A percentile compares a stretch with the other conserved stretches of the same genome.
phyloP scores from a whole-genome alignment of 2,888 invertebrate species.

The Cyclophora albipunctata region DNA sequence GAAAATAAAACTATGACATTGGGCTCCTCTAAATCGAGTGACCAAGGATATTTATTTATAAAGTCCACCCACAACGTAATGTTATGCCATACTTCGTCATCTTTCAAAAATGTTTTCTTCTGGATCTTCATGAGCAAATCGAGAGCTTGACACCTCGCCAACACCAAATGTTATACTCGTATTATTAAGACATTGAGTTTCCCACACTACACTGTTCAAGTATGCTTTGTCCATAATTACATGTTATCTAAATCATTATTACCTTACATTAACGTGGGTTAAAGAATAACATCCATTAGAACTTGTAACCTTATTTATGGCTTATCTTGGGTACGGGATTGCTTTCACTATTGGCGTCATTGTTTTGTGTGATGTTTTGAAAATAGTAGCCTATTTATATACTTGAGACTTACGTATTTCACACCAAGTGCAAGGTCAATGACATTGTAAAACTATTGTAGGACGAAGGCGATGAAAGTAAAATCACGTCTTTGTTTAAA shows the following conservation, averaged over 20 bases:
- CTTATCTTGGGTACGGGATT: constrained; percentile 5
- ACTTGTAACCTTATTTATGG: constrained; percentile 8
- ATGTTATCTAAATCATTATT: constrained; percentile 16
- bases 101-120: constrained; percentile 55
- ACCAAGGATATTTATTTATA: constrained; percentile 63
- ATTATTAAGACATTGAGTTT: constrained; percentile 6
- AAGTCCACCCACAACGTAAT: constrained; percentile 47
- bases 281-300: constrained; percentile 8
- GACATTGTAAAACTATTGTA: constrained; percentile 6
- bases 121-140: constrained; percentile 35
- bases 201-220: constrained; percentile 12
- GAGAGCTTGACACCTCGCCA: constrained; percentile 30
- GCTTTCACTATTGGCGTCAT: constrained; percentile 3
- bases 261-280: constrained; percentile 6
- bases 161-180: constrained; percentile 14
- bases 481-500: constrained; percentile 7
- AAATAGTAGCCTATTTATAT: too few relatives aligned
- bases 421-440: constrained; percentile 9
- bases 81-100: constrained; percentile 41
- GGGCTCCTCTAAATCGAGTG: constrained; percentile 49
- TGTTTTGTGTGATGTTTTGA: not conserved
- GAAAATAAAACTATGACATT: constrained; percentile 55
- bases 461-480: constrained; percentile 2
- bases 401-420: not conserved
- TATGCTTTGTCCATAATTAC: constrained; percentile 11